Percentiles rank a stretch among this genome's conserved stretches.
These are phyloP conservation scores for Aselliscus stoliczkanus DNA, from an alignment of 2,797 vertebrate genomes.

Conservation along the genomic window DNA sequence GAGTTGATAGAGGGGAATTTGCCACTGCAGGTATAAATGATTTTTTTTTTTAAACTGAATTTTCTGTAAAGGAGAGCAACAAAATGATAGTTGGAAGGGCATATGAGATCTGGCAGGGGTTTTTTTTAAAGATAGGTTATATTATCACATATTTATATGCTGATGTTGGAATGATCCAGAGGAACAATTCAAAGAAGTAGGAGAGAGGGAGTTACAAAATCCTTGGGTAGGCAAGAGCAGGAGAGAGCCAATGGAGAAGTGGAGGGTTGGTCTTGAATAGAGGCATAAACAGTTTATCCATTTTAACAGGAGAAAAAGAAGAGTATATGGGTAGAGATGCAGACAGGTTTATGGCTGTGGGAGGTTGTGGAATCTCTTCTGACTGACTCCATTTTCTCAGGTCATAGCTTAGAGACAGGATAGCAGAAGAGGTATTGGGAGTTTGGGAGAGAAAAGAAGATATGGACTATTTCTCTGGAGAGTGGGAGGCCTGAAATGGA, in stretches of 20 bases:
- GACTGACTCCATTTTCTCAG: not conserved
- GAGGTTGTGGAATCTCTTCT: not conserved
- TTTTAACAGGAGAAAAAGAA: not conserved
- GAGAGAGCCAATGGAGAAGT: not conserved
- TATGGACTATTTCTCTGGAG: not conserved
- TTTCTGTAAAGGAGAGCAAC: not conserved
- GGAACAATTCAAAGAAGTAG: not conserved
- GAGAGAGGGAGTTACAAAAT: not conserved
- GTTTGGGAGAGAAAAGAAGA: slow-evolving; percentile 1
- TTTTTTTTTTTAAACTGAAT: not conserved
- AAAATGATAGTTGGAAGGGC: not conserved
- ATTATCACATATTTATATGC: not conserved
- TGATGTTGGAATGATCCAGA: not conserved
- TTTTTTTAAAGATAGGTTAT: not conserved
- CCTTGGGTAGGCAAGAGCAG: not conserved
- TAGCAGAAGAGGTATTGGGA: not conserved
- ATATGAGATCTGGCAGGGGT: not conserved
- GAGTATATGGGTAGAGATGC: not conserved
- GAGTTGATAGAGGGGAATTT: not conserved
- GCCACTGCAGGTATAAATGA: not conserved
- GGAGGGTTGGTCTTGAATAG: not conserved
- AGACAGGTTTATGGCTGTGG: not conserved
- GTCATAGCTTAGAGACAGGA: not conserved
- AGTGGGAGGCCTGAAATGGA: not conserved
- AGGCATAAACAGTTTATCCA: not conserved